These are phyloP conservation scores for Laticauda laticaudata DNA, from an alignment of 2,113 vertebrate species.

Conservation along the genomic window DNA sequence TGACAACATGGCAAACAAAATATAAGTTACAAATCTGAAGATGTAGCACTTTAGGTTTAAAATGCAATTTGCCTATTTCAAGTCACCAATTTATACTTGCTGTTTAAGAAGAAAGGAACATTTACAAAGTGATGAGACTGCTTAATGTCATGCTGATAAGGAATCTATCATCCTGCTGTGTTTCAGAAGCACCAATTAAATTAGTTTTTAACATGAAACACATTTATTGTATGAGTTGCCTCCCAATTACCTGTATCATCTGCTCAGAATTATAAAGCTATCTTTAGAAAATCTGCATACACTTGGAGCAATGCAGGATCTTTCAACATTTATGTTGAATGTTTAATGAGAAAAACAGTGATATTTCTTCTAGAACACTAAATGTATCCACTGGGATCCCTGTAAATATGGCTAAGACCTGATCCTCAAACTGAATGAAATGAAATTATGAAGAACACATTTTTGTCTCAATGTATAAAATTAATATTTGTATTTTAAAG, in stretches of 20 bases:
- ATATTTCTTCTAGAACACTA: constrained; percentile 15
- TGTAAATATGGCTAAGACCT: not conserved
- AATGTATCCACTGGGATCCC: constrained; percentile 13
- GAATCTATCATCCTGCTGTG: not conserved
- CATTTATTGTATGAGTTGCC: not conserved
- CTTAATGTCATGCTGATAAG: not conserved
- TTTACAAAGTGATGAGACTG: not conserved
- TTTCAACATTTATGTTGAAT: not conserved
- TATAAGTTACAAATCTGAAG: not conserved
- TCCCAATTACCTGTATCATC: constrained; percentile 3
- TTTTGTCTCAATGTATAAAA: not conserved
- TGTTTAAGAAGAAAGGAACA: constrained; percentile 18
- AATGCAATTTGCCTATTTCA: constrained; percentile 21
- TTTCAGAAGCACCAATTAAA: constrained; percentile 21
- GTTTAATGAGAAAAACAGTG: constrained; percentile 3
- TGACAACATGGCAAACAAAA: not conserved
- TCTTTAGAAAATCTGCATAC: constrained; percentile 19
- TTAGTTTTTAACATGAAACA: not conserved
- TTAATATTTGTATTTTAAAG: not conserved
- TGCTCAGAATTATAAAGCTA: not conserved
- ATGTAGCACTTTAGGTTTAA: constrained; percentile 5
- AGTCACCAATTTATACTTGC: constrained; percentile 19
- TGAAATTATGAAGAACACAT: constrained; percentile 20
- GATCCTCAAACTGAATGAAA: not conserved
- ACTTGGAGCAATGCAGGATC: not conserved